Evolutionary conservation across 1,140 invertebrate genomes (phyloP).

Genomic region (Neoseiulus cucumeris): DNA sequence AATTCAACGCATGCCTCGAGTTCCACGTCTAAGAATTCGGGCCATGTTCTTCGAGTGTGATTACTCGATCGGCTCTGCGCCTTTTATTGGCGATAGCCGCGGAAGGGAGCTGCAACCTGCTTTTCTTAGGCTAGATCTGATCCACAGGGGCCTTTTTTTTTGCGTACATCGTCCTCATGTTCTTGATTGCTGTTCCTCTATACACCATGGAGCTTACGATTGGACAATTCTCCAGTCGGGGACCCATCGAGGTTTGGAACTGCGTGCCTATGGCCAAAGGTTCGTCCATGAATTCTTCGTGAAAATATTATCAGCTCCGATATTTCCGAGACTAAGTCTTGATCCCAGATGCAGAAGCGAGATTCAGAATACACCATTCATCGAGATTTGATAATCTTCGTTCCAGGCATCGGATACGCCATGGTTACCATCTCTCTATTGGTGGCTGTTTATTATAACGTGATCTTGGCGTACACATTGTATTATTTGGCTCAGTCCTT

Average conservation of each 20-base stretch:
- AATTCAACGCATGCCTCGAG: too few relatives aligned
- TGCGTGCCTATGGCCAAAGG: conserved; percentile 21
- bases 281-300: conserved; percentile 11
- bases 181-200: conserved; percentile 35
- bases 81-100: too few relatives aligned
- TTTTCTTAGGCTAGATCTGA: too few relatives aligned
- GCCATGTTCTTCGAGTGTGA: too few relatives aligned
- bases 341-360: too few relatives aligned
- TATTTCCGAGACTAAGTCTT: too few relatives aligned
- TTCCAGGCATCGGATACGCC: conserved; percentile 28
- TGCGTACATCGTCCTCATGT: conserved; percentile 36
- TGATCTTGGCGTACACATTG: conserved; percentile 13
- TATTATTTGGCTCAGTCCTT: conserved; percentile 12
- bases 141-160: conserved; percentile 34
- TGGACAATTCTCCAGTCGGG: conserved; percentile 25
- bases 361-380: too few relatives aligned
- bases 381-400: too few relatives aligned
- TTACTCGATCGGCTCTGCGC: too few relatives aligned
- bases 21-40: too few relatives aligned
- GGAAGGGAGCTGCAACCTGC: too few relatives aligned
- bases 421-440: conserved; percentile 28
- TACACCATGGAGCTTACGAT: conserved; percentile 33
- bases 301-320: too few relatives aligned
- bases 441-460: conserved; percentile 28
- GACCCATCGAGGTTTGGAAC: conserved; percentile 22